Conservation (phyloP, 2,888 invertebrate species). For the Kuschelorhynchus macadamiae region DNA sequence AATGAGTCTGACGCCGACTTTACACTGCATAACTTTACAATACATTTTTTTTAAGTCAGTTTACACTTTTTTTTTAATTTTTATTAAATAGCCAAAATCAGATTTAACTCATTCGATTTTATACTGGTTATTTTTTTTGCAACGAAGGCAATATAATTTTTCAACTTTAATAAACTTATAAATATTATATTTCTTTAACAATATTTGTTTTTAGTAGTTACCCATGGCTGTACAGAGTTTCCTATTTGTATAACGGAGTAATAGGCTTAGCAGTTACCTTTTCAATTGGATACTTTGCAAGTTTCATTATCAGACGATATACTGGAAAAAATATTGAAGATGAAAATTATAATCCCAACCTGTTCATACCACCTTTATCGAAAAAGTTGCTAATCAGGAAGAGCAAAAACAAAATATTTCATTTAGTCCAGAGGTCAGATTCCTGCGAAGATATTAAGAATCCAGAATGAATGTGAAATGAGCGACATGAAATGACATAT, state of each 20-base stretch:
- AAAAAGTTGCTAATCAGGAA: conserved; percentile 62
- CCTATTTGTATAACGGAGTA: conserved; percentile 81
- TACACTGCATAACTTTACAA: too few species aligned
- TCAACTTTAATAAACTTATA: too few species aligned
- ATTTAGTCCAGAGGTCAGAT: conserved; percentile 26
- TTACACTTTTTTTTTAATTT: too few species aligned
- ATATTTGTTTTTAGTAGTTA: conserved; percentile 65
- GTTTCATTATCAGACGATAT: conserved; percentile 66
- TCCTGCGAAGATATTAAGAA: conserved; percentile 7
- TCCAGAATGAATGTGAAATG: too few species aligned
- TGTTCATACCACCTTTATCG: conserved; percentile 74
- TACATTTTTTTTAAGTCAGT: too few species aligned
- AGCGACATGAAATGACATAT: too few species aligned
- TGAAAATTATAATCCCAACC: conserved; percentile 70
- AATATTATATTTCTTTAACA: too few species aligned
- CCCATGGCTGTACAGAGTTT: conserved; percentile 79
- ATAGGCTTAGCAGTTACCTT: conserved; percentile 72
- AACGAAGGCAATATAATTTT: too few species aligned
- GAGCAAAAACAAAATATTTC: conserved; percentile 25
- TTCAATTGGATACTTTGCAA: conserved; percentile 71
- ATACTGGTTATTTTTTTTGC: too few species aligned
- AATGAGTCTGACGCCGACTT: too few species aligned
- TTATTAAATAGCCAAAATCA: too few species aligned
- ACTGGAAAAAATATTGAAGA: conserved; percentile 61
- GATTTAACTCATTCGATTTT: too few species aligned